phyloP scores from a whole-genome alignment of 92 coral and sea anemone genomes.

The Nematostella vectensis region DNA sequence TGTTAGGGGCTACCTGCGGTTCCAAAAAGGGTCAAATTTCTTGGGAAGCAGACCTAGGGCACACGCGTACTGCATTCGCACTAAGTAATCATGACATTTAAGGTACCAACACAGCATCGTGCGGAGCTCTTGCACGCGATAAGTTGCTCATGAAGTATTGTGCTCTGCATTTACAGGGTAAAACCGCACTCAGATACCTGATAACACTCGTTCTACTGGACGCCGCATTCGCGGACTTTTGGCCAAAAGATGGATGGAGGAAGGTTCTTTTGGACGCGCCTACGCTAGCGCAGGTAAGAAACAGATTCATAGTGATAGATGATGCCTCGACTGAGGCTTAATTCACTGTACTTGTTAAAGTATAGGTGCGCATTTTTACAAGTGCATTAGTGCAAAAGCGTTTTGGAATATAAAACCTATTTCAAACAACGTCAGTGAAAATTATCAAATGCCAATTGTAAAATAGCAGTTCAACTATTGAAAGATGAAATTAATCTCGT shows the following conservation, averaged over 20 bases:
- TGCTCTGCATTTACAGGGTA: constrained; percentile 13
- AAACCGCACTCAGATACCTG: constrained; percentile 10
- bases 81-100: neutral
- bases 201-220: constrained; percentile 6
- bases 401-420: too few species aligned
- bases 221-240: constrained; percentile 10
- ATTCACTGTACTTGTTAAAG: neutral
- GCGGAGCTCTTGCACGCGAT: neutral
- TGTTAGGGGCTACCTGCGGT: neutral
- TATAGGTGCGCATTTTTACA: too few species aligned
- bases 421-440: too few species aligned
- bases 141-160: neutral
- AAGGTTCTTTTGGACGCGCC: neutral
- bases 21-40: neutral
- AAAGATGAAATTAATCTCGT: too few species aligned
- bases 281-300: neutral
- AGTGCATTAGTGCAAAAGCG: too few species aligned
- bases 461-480: too few species aligned
- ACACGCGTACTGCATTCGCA: neutral
- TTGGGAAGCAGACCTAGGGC: neutral
- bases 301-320: neutral
- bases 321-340: neutral
- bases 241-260: constrained; percentile 1
- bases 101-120: neutral
- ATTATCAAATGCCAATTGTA: too few species aligned